Base-by-base conservation (phyloP, 2,113 vertebrate genomes). In the Colaptes auratus region DNA sequence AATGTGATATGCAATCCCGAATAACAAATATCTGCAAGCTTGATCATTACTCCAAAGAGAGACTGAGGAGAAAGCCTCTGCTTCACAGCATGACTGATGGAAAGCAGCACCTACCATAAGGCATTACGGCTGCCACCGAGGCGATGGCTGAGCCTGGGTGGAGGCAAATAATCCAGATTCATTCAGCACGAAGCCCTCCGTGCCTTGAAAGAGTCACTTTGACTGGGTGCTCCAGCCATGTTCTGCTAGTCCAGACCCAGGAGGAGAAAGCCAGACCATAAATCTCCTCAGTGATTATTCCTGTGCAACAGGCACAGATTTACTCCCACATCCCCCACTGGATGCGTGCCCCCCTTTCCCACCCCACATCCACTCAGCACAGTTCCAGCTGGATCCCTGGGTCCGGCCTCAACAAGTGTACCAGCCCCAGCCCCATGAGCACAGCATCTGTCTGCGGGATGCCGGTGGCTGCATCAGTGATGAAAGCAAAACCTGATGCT, bases 361-460 rank as follows among this genome's bases (percentile, higher is more conserved):
- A 55, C 2, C 81, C 48, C 31, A 10, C 21, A 2, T 0, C 31
- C 8, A 4, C 28, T 33, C 15, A 8, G 18, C 13, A 1, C 55
- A 12, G 74, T 35, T 63, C 3, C 1, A 2, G 30, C 0, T n/a
- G n/a, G n/a, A 23, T 12, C 39, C 63, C 66, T 4, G 24, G 63
- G 30, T 44, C 65, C 66, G 31, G 36, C 63, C 67, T 81, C 5
- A 3, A 27, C 35, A 3, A 60, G 63, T 0, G 20, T 59, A 17
- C 10, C 56, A 21, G 53, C 17, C 6, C 21, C 6, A 0, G 56
- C 53, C 79, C 60, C 4, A 0, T 1, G 1, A 53, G 86, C 2
- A 4, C 66, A 12, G 72, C 4, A 2, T 6, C 52, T 30, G 52
- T 6, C 67, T 33, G 44, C 21, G 1, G 18, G 63, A 28, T 25